These are phyloP conservation scores for Camelus dromedarius DNA, from an alignment of 2,113 vertebrate species.

Conservation along the genomic window DNA sequence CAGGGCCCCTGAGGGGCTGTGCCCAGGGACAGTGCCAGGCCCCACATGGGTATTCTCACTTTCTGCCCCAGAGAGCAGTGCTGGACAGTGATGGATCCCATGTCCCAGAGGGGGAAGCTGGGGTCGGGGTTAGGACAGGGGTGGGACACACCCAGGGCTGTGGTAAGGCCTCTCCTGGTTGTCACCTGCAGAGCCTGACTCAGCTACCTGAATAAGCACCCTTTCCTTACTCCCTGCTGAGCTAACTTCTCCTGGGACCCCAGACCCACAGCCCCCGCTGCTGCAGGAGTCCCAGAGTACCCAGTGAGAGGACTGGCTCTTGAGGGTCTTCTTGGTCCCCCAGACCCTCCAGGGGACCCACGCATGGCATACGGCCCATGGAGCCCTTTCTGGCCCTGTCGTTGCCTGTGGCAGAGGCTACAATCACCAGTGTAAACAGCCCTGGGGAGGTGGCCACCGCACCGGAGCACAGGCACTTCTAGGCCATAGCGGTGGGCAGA, in stretches of 20 bases:
- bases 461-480: background rate
- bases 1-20: background rate
- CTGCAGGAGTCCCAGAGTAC: background rate
- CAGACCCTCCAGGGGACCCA: background rate
- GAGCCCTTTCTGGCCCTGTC: background rate
- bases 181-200: background rate
- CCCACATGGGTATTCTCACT: background rate
- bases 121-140: no score
- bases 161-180: background rate
- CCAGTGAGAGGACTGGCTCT: no score
- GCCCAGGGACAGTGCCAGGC: fast-evolving
- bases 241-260: background rate
- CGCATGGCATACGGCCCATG: background rate
- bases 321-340: background rate
- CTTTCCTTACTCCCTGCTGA: fast-evolving
- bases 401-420: fast-evolving
- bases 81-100: background rate
- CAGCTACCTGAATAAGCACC: background rate
- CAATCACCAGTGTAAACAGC: fast-evolving
- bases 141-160: background rate
- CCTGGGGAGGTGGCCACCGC: background rate
- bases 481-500: background rate
- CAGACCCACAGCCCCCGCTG: background rate
- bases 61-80: background rate
- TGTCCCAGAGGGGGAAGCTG: background rate